A percentile compares a stretch with the other conserved stretches of the same genome.
These are phyloP conservation scores for Cordilura impudica DNA, from an alignment of 2,888 invertebrate species.

Conservation along the genomic window DNA sequence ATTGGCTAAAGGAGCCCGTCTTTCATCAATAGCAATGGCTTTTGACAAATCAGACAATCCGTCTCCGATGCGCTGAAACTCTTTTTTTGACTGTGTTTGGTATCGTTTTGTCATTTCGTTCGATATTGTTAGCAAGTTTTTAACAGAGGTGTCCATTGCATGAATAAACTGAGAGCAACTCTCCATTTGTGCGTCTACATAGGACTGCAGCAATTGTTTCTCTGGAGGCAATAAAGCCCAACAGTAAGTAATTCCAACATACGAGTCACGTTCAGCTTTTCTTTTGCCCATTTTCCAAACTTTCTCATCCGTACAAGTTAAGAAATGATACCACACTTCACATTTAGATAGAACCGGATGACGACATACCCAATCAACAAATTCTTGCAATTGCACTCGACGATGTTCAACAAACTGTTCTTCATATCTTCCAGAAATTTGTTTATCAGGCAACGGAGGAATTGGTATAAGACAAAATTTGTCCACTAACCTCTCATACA, in stretches of 20 bases:
- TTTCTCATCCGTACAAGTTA: slow-evolving; percentile 98
- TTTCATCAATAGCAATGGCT: slow-evolving; percentile 89
- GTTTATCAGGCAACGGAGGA: slow-evolving; percentile 98
- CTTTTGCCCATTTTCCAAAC: slow-evolving; percentile 98
- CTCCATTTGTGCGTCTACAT: slow-evolving; percentile 90
- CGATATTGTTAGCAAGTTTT: slow-evolving; percentile 88
- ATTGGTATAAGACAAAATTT: slow-evolving; percentile 97
- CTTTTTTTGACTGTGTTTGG: slow-evolving; percentile 83
- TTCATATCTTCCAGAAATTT: slow-evolving; percentile 97
- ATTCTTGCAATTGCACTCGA: slow-evolving; percentile 94
- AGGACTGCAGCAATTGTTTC: slow-evolving; percentile 85
- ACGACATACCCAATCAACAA: slow-evolving; percentile 96
- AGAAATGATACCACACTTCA: slow-evolving; percentile 97
- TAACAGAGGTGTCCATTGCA: slow-evolving; percentile 92
- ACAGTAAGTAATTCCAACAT: slow-evolving; percentile 94
- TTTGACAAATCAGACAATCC: slow-evolving; percentile 91
- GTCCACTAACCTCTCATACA: slow-evolving; percentile 94
- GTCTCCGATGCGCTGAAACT: slow-evolving; percentile 93
- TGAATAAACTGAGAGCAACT: slow-evolving; percentile 89
- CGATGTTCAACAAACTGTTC: slow-evolving; percentile 97
- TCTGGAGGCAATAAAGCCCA: slow-evolving; percentile 92
- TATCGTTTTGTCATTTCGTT: slow-evolving; percentile 92
- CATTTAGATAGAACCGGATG: slow-evolving; percentile 96
- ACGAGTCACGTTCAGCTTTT: slow-evolving; percentile 95
- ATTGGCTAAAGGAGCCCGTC: slow-evolving; percentile 80